Evolutionary conservation across 2,113 vertebrate species (phyloP), one percentile per base, ranked within the genome.

Genomic region (Gulo gulo): DNA sequence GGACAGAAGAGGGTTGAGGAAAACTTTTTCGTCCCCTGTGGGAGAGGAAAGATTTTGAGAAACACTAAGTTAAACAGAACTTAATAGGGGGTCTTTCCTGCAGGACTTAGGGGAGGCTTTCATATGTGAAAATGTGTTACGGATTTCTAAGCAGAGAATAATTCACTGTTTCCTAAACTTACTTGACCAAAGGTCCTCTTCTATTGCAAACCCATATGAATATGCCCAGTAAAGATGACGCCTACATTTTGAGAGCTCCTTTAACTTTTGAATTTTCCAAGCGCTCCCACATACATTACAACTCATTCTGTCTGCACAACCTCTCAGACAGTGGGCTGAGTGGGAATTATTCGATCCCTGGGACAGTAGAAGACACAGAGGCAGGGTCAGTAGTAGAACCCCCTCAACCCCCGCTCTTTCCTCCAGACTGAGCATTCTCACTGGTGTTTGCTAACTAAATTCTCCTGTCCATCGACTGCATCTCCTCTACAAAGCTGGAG

Each of bases 121-220:
- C 42, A 16, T 20, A 67, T 23, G 21, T 45, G 78, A 74, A 67
- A 50, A 42, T n/a, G 16, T 24, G 6, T 10, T 80, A 29, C 65
- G 13, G 47, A 52, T 84, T n/a, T 23, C 23, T 21, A 80, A 84
- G 55, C 18, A 86, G 11, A 88, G 16, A 86, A 67, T 52, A 87
- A 95, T 45, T 55, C 47, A 74, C 55, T 95, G 26, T 34, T 63
- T 84, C 45, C 20, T 94, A 83, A 84, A 84, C 11, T 36, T 83
- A 31, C 26, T 34, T 55, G 36, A 69, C 47, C 69, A 80, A 83
- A 87, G 7, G 55, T 13, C 47, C 29, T 79, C 85, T 85, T 83
- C 74, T 21, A 63, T 42, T 45, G 87, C 71, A 84, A 92, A 92
- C n/a, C 26, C 61, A 47, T 18, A 81, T 73, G 50, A 67, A 1